phyloP scores from a whole-genome alignment of 2,888 invertebrate species.

The Leucophenga montana region DNA sequence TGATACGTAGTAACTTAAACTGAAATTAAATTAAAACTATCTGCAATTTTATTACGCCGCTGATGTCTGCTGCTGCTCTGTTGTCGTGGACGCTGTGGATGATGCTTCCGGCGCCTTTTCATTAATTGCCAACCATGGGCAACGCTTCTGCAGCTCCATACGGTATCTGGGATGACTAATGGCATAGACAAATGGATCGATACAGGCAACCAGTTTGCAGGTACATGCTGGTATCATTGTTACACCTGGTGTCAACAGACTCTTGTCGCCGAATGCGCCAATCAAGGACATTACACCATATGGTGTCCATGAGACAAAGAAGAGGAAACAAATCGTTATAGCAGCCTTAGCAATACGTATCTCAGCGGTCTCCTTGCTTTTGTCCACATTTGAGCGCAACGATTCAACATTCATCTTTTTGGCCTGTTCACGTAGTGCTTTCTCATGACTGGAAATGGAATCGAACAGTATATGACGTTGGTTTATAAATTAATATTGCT shows the following conservation, averaged over 20 bases:
- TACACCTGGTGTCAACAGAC: slow-evolving; percentile 80
- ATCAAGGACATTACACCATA: slow-evolving; percentile 88
- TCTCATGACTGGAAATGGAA: slow-evolving; percentile 79
- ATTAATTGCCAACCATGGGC: slow-evolving; percentile 83
- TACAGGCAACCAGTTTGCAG: slow-evolving; percentile 91
- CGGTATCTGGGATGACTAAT: slow-evolving; percentile 92
- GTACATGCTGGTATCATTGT: slow-evolving; percentile 91
- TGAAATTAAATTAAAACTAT: neutral
- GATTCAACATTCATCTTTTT: slow-evolving; percentile 95
- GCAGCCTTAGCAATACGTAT: slow-evolving; percentile 91
- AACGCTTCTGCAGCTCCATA: slow-evolving; percentile 84
- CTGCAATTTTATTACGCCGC: slow-evolving; percentile 55
- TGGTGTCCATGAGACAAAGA: slow-evolving; percentile 91
- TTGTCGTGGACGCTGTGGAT: slow-evolving; percentile 73
- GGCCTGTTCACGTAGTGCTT: slow-evolving; percentile 84
- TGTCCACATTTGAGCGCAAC: slow-evolving; percentile 80
- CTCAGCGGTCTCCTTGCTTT: slow-evolving; percentile 81
- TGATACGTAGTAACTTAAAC: neutral
- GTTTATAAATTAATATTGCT: too few relatives aligned
- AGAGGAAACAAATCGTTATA: slow-evolving; percentile 88
- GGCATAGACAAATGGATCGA: slow-evolving; percentile 93
- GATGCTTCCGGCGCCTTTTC: slow-evolving; percentile 77
- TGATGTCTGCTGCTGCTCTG: slow-evolving; percentile 67
- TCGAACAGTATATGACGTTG: too few relatives aligned
- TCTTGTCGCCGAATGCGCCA: slow-evolving; percentile 84